Base-by-base conservation (phyloP, 2,888 invertebrate genomes). In the Drosophila macrospina region DNA sequence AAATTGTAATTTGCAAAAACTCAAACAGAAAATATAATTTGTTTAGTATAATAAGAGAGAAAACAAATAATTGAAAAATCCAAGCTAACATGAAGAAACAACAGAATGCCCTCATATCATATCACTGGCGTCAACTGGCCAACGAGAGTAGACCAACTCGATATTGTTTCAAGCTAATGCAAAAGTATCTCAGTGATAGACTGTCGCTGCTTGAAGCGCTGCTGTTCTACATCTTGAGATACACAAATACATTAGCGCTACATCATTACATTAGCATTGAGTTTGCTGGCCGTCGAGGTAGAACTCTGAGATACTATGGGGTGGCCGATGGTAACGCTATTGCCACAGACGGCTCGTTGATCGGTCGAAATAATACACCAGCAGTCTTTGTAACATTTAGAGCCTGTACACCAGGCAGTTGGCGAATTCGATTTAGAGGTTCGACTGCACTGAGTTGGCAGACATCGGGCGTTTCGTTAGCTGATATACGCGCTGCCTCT, bases 281-380 rank as follows among this genome's bases (percentile, higher is more conserved):
- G 26, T 28, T 11, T 28, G 4, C 1, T 11, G 11, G 13, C 7
- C 26, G 4, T 1, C 26, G 11, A 4, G 6, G 28, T 4, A 24
- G 37, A 28, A 15, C 4, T 4, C 11, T 51, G 51, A 15, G 51
- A 11, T 37, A 28, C 51, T 51, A 51, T 28, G 51, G 51, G 5
- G 37, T 51, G 1, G 10, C 51, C 1, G 51, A 51, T 26, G 51
- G 51, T 1, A 51, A 51, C n/a, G 37, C 51, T 2, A 10, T 51
- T 4, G 2, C 26, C 15, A 37, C 51, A 0, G 15, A 37, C 4
- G 51, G 51, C 0, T 37, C 51, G 11, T 28, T 51, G 11, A 2
- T 51, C 15, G 50, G 50, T 15, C 24, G 20, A 11, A 51, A 51
- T 26, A 36, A 37, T 10, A 5, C 50, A 10, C 15, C 6, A 2